A percentile compares a stretch with the other conserved stretches of the same genome.
phyloP scores from a whole-genome alignment of 2,113 vertebrate genomes.

The Stomatorhinus ivindoensis region DNA sequence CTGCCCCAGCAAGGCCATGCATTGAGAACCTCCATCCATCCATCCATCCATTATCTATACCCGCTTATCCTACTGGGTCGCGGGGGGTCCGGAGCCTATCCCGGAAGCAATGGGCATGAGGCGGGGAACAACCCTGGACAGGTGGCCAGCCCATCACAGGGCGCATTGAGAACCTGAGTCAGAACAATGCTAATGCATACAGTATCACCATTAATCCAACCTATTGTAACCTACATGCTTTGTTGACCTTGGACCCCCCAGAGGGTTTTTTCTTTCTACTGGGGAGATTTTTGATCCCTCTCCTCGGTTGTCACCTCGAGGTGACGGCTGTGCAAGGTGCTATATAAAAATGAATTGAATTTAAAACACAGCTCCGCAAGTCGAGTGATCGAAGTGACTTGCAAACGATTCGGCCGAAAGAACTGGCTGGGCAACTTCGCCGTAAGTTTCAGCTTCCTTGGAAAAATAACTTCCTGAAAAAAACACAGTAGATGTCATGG shows the following conservation, averaged over 20 bases:
- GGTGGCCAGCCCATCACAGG: no score
- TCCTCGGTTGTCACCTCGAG: neutral
- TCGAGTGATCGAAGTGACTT: neutral
- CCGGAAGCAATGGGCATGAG: no score
- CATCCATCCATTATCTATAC: no score
- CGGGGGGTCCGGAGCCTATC: no score
- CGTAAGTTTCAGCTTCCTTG: neutral
- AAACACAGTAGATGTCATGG: neutral
- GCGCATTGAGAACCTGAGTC: no score
- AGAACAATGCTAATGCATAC: neutral
- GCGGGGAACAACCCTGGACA: no score
- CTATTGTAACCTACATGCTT: neutral
- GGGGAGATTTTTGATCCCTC: neutral
- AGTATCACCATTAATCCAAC: neutral
- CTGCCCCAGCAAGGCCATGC: neutral
- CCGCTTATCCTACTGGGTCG: no score
- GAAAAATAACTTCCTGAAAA: neutral
- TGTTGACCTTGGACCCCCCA: no score
- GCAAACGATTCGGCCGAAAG: neutral
- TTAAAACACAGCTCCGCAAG: neutral
- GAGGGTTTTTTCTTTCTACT: neutral
- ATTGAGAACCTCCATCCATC: no score
- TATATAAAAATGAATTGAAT: neutral
- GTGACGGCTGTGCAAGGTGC: neutral
- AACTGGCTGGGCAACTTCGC: neutral